These are phyloP conservation scores for Ceriagrion tenellum DNA, from an alignment of 2,888 invertebrate genomes.

Conservation along the genomic window DNA sequence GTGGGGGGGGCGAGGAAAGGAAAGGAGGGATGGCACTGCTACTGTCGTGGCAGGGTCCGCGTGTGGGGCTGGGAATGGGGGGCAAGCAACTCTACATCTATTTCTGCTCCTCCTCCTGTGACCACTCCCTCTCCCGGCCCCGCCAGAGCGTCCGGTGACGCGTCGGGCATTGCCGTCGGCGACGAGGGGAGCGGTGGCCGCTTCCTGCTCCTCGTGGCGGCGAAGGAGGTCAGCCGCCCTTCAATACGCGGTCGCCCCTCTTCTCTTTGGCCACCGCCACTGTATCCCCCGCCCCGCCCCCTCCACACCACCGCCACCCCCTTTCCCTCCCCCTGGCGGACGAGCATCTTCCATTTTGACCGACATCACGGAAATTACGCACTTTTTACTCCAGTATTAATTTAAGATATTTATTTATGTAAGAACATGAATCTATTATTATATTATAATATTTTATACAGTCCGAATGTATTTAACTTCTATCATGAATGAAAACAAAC, in stretches of 20 bases:
- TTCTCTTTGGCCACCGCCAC: conserved; percentile 28
- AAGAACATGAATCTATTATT: not conserved
- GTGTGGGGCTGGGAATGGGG: no score
- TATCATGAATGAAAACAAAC: not conserved
- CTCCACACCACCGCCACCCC: not conserved
- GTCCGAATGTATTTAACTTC: not conserved
- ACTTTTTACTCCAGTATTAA: conserved; percentile 67
- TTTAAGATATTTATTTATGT: conserved; percentile 65
- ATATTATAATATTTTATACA: not conserved
- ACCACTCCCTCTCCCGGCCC: no score
- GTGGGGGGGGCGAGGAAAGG: no score
- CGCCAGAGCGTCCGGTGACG: no score
- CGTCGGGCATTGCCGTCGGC: no score
- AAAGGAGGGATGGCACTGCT: no score
- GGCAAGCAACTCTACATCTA: no score
- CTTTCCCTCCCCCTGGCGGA: conserved; percentile 59
- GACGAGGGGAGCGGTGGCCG: no score
- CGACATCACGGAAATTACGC: conserved; percentile 71
- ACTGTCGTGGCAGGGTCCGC: no score
- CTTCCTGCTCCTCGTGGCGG: not conserved
- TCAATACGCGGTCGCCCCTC: conserved; percentile 34
- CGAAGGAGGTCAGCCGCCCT: conserved; percentile 18
- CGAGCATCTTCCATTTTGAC: conserved; percentile 69
- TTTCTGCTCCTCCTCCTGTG: no score
- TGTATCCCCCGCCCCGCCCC: not conserved